Evolutionary conservation across 2,113 vertebrate species (phyloP).

Genomic region (Xiphophorus couchianus): DNA sequence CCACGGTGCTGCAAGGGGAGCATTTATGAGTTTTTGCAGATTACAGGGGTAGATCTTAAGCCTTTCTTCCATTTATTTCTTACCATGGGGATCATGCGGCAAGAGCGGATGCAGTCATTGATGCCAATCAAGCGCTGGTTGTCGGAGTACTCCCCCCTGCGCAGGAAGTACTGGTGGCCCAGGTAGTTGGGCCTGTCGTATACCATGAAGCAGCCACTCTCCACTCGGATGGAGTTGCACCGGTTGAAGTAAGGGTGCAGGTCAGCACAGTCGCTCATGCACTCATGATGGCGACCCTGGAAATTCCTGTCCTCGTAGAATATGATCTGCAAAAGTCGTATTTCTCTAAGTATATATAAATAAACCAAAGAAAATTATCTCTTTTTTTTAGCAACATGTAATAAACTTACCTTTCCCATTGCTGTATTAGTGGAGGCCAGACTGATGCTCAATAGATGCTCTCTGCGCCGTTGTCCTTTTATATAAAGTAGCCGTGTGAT

Average conservation of each 20-base stretch:
- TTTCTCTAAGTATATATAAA: not conserved
- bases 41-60: not conserved
- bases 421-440: constrained; percentile 36
- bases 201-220: constrained; percentile 75
- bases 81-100: constrained; percentile 73
- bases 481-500: constrained; percentile 71
- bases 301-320: constrained; percentile 73
- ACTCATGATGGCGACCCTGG: constrained; percentile 73
- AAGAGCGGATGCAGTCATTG: constrained; percentile 66
- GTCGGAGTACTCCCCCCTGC: constrained; percentile 67
- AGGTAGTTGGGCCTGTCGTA: constrained; percentile 67
- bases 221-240: constrained; percentile 75
- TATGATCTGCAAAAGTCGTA: constrained; percentile 53
- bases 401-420: constrained; percentile 73
- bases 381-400: constrained; percentile 19
- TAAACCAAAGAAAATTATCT: not conserved
- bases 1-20: constrained; percentile 62
- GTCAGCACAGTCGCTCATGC: constrained; percentile 66
- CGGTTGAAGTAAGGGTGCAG: constrained; percentile 68
- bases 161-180: constrained; percentile 70
- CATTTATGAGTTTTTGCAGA: not conserved
- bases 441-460: constrained; percentile 41
- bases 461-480: constrained; percentile 47
- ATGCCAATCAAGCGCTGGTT: constrained; percentile 72
- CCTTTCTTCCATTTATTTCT: constrained; percentile 11